Percentiles rank a stretch among this genome's conserved stretches.
These are phyloP conservation scores for Elmis aenea DNA, from an alignment of 2,888 invertebrate species.

Conservation along the genomic window DNA sequence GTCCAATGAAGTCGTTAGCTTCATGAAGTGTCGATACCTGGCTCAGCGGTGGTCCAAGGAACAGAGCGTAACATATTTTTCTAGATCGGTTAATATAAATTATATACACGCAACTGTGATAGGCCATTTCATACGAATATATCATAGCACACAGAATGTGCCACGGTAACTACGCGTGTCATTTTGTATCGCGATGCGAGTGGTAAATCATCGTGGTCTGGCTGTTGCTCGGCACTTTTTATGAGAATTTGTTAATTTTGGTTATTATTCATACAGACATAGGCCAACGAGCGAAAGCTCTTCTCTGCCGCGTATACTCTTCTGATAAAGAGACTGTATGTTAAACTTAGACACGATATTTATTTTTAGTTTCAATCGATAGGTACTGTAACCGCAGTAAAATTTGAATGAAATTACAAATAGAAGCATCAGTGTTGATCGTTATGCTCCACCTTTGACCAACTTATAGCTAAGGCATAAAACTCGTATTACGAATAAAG, in stretches of 20 bases:
- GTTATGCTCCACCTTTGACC: too few species aligned
- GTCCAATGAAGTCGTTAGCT: conserved; percentile 25
- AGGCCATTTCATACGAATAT: conserved; percentile 12
- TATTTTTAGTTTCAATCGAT: too few species aligned
- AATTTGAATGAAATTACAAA: too few species aligned
- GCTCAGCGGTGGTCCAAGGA: conserved; percentile 30
- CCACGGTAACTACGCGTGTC: conserved; percentile 8
- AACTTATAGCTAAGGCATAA: too few species aligned
- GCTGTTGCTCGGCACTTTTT: conserved; percentile 9
- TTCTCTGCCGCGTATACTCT: too few species aligned
- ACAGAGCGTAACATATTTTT: conserved; percentile 29
- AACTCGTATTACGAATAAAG: too few species aligned
- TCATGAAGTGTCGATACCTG: conserved; percentile 28
- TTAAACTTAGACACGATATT: too few species aligned
- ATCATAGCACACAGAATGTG: conserved; percentile 8
- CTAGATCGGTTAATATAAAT: conserved; percentile 30
- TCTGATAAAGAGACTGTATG: too few species aligned
- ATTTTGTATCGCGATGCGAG: conserved; percentile 8
- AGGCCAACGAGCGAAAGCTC: conserved; percentile 6
- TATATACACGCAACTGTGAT: conserved; percentile 29
- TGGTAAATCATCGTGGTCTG: conserved; percentile 6
- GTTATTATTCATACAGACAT: conserved; percentile 6
- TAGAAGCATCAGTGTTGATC: too few species aligned
- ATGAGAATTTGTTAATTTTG: conserved; percentile 8
- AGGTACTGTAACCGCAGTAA: too few species aligned